Percentiles rank a stretch among this genome's conserved stretches.
These are phyloP conservation scores for Adrianichthys oophorus DNA, from an alignment of 2,797 vertebrate species.

Conservation along the genomic window DNA sequence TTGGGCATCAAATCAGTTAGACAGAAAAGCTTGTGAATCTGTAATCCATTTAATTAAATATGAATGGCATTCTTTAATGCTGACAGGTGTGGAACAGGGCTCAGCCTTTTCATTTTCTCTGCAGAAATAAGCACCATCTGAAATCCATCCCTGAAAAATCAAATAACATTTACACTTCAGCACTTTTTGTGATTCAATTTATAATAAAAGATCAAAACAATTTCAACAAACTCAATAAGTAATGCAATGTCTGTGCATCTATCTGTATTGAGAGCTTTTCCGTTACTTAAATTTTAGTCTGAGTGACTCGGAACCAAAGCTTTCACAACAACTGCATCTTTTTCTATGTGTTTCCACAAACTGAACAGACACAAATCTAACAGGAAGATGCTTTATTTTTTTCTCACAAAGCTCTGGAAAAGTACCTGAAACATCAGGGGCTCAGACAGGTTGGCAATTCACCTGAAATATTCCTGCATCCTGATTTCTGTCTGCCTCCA, in stretches of 20 bases:
- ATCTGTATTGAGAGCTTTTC: background rate
- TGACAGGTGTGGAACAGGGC: background rate
- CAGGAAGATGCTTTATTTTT: too few relatives aligned
- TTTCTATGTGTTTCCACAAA: background rate
- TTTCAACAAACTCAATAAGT: constrained; percentile 30
- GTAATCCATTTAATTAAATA: constrained; percentile 5
- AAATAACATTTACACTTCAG: too few relatives aligned
- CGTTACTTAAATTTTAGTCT: background rate
- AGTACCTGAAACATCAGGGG: background rate
- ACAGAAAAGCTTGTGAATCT: constrained; percentile 18
- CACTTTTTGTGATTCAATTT: too few relatives aligned
- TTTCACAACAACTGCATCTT: constrained; percentile 2
- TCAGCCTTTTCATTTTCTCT: background rate
- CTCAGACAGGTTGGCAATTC: constrained; percentile 14
- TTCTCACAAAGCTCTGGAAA: too few relatives aligned
- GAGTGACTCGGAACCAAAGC: constrained; percentile 16
- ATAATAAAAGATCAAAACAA: too few relatives aligned
- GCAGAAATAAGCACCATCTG: too few relatives aligned
- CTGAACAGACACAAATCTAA: too few relatives aligned
- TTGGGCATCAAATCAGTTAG: constrained; percentile 2
- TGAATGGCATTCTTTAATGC: background rate
- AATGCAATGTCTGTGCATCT: constrained; percentile 45
- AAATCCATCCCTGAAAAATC: too few relatives aligned
- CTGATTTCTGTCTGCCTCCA: background rate
- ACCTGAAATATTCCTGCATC: constrained; percentile 17